Conservation (phyloP, 2,888 invertebrate species). For the Conomelus anceps region DNA sequence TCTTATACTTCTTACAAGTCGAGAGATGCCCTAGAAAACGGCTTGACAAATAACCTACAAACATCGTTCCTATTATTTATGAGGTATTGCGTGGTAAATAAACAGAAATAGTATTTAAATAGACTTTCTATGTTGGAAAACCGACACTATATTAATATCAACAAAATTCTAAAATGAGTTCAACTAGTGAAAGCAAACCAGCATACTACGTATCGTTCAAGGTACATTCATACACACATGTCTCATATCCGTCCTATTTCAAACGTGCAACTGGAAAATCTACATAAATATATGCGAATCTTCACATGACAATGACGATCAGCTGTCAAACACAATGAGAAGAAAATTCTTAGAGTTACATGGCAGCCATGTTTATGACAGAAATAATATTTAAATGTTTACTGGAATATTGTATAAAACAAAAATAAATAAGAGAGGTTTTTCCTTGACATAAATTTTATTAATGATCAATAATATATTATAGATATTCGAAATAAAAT, state of each 20-base stretch:
- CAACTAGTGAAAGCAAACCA: neutral
- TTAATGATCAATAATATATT: too few species aligned
- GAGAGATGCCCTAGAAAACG: neutral
- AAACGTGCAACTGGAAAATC: neutral
- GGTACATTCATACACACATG: neutral
- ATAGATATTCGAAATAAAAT: too few species aligned
- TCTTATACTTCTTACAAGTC: neutral
- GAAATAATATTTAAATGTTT: too few species aligned
- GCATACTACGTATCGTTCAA: neutral
- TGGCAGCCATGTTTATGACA: too few species aligned
- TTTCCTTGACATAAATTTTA: too few species aligned
- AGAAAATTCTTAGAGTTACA: too few species aligned
- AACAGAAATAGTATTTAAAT: neutral
- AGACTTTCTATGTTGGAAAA: neutral
- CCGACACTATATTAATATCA: neutral
- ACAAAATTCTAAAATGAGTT: neutral
- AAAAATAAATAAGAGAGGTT: too few species aligned
- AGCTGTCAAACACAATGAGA: neutral
- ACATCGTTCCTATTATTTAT: neutral
- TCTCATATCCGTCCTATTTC: neutral
- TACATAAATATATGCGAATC: neutral
- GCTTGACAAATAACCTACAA: neutral
- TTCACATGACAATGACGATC: neutral
- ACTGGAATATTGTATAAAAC: too few species aligned
- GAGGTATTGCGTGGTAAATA: neutral